A percentile compares a stretch with the other conserved stretches of the same genome.
Evolutionary conservation across 1,140 invertebrate species (phyloP).

Genomic region (Brachystomella parvula): DNA sequence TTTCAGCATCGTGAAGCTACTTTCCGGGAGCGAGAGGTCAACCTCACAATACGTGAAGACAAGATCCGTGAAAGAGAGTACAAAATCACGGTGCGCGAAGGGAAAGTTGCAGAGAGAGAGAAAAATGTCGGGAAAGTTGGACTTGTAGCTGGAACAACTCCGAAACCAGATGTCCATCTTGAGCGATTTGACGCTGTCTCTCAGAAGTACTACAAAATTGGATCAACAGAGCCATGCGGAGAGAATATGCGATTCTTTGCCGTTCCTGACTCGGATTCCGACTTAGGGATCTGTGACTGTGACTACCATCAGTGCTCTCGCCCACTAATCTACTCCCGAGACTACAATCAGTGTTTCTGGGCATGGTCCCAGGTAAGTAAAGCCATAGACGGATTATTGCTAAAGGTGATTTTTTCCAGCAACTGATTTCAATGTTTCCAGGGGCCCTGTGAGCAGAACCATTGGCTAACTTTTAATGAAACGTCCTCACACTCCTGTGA

Average conservation of each 20-base stretch:
- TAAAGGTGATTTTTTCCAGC: neutral
- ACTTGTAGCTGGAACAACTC: neutral
- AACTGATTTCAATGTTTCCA: neutral
- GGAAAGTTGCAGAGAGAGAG: constrained; percentile 10
- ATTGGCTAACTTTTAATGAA: constrained; percentile 22
- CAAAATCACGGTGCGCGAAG: constrained; percentile 13
- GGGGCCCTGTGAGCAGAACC: constrained; percentile 29
- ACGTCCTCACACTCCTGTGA: constrained; percentile 12
- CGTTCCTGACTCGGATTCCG: constrained; percentile 19
- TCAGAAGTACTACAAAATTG: constrained; percentile 20
- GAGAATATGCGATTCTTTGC: constrained; percentile 36
- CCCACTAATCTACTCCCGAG: constrained; percentile 27
- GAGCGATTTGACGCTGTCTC: constrained; percentile 20
- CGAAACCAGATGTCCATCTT: constrained; percentile 9
- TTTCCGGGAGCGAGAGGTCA: constrained; percentile 20
- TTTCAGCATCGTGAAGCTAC: constrained; percentile 14
- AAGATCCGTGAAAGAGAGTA: constrained; percentile 19
- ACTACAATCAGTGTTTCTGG: constrained; percentile 34
- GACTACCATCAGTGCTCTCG: constrained; percentile 31
- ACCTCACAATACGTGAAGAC: constrained; percentile 14
- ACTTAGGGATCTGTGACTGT: constrained; percentile 28
- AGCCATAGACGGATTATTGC: neutral
- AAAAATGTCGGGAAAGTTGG: constrained; percentile 13
- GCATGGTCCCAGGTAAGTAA: constrained; percentile 32
- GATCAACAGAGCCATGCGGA: constrained; percentile 20